Percentiles rank a stretch among this genome's conserved stretches.
These are phyloP conservation scores for Andrena bicolor DNA, from an alignment of 2,888 invertebrate genomes.

Conservation along the genomic window DNA sequence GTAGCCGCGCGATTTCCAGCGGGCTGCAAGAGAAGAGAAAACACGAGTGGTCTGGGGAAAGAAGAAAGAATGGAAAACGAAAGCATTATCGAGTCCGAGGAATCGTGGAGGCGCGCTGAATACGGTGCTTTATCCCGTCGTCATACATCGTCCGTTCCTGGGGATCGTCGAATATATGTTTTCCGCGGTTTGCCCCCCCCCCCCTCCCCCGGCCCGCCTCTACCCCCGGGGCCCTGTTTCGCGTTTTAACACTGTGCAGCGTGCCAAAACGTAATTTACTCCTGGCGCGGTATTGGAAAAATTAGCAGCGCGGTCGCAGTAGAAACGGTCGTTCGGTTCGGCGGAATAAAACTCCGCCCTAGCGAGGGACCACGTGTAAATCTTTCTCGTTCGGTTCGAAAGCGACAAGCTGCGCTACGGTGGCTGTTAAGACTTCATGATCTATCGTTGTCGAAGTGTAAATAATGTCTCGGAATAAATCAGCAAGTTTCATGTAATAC, in stretches of 20 bases:
- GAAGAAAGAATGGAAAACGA: slow-evolving; percentile 51
- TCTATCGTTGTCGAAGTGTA: slow-evolving; percentile 17
- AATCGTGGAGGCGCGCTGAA: slow-evolving; percentile 59
- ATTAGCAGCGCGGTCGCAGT: slow-evolving; percentile 29
- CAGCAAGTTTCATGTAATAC: not conserved
- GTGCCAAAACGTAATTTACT: slow-evolving; percentile 54
- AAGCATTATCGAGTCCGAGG: slow-evolving; percentile 70
- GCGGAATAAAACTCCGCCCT: slow-evolving; percentile 15
- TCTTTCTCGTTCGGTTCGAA: slow-evolving; percentile 10
- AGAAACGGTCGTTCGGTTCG: slow-evolving; percentile 10
- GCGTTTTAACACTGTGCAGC: slow-evolving; percentile 40
- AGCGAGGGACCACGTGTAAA: slow-evolving; percentile 9
- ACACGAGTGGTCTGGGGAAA: not conserved
- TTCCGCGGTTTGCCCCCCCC: slow-evolving; percentile 41
- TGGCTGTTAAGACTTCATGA: slow-evolving; percentile 29
- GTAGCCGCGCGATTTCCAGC: slow-evolving; percentile 48
- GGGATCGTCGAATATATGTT: slow-evolving; percentile 61
- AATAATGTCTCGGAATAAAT: slow-evolving; percentile 16
- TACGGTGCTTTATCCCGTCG: slow-evolving; percentile 68
- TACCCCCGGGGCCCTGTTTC: slow-evolving; percentile 30
- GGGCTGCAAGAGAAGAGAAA: not conserved
- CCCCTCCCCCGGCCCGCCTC: not conserved
- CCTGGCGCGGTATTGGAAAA: slow-evolving; percentile 25
- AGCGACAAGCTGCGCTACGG: not conserved
- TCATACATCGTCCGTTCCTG: slow-evolving; percentile 62